Evolutionary conservation across 2,888 invertebrate genomes (phyloP).

Genomic region (Luffia ferchaultella): DNA sequence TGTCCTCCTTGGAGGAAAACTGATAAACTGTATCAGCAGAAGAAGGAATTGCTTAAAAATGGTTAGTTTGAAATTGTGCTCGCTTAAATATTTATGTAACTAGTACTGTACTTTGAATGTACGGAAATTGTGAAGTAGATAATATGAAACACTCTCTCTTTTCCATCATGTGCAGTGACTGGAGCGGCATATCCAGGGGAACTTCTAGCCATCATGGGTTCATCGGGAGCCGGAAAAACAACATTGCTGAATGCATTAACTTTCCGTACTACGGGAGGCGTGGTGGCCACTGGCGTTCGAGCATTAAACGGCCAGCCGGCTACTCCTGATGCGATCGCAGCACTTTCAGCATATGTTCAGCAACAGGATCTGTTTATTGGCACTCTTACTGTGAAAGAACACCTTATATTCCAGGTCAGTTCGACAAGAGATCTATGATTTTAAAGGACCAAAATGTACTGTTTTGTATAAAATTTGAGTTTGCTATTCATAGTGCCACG

Average conservation of each 20-base stretch:
- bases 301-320: conserved; percentile 81
- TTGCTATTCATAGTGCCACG: too few species aligned
- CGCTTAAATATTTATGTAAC: conserved; percentile 8
- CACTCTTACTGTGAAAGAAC: conserved; percentile 87
- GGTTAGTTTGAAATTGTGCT: conserved; percentile 56
- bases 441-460: too few species aligned
- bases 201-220: conserved; percentile 86
- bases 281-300: conserved; percentile 68
- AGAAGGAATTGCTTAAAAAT: conserved; percentile 79
- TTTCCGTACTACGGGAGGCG: conserved; percentile 76
- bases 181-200: conserved; percentile 89
- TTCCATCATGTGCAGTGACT: too few species aligned
- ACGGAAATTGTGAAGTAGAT: conserved; percentile 9
- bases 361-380: conserved; percentile 95
- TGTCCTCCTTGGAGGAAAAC: conserved; percentile 51
- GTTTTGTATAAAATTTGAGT: too few species aligned
- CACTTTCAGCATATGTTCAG: conserved; percentile 90
- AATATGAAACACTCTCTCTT: too few species aligned
- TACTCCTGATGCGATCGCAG: conserved; percentile 74
- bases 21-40: conserved; percentile 49
- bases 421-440: conserved; percentile 4
- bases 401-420: conserved; percentile 83
- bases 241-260: conserved; percentile 91
- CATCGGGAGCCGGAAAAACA: conserved; percentile 94
- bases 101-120: conserved; percentile 13